A percentile compares a stretch with the other conserved stretches of the same genome.
phyloP scores from a whole-genome alignment of 2,113 vertebrate species.

The Melanerpes formicivorus region DNA sequence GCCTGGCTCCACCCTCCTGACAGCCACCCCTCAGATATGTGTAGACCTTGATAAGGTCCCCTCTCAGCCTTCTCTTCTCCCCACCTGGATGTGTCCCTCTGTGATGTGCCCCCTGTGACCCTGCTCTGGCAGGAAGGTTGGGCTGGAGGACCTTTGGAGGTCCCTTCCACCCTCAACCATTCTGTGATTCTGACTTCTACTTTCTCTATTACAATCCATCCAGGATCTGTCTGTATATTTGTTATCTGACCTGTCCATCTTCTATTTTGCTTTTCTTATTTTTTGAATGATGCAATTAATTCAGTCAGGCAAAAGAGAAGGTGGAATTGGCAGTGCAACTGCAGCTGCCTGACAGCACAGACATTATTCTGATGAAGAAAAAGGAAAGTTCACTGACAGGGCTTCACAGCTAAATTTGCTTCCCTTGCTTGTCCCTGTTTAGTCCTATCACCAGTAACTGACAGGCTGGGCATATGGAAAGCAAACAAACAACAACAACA shows the following conservation, averaged over 20 bases:
- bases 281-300: not conserved
- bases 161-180: no score
- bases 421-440: not conserved
- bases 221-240: not conserved
- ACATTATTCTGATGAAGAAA: not conserved
- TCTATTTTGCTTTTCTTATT: not conserved
- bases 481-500: not conserved
- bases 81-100: no score
- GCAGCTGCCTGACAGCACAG: not conserved
- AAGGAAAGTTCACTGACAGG: not conserved
- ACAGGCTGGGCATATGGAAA: not conserved
- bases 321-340: not conserved
- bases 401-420: slow-evolving; percentile 7
- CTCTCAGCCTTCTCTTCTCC: no score
- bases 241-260: not conserved
- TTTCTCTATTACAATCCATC: not conserved
- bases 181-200: not conserved
- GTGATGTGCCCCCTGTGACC: no score
- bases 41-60: no score
- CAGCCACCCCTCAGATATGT: no score
- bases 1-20: no score
- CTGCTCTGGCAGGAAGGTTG: no score
- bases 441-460: not conserved
- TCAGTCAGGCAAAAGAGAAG: not conserved
- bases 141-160: no score